Evolutionary conservation across 1,140 invertebrate genomes (phyloP).

Genomic region (Leptestheria dahalacensis): DNA sequence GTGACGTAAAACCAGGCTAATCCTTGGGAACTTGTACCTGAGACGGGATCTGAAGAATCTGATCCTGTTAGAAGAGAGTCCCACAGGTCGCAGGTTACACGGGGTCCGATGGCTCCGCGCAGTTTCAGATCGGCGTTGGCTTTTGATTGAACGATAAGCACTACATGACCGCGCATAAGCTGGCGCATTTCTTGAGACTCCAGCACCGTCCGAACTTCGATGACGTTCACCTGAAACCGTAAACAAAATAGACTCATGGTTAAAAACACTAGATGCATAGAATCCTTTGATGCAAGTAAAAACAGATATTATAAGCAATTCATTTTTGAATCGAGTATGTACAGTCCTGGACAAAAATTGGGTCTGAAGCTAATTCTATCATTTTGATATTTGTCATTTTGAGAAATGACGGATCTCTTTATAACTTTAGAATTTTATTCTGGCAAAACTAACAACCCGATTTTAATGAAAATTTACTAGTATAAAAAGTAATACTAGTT

Average conservation of each 20-base stretch:
- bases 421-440: too few relatives aligned
- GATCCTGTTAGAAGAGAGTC: constrained; percentile 37
- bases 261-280: too few relatives aligned
- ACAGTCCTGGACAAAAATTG: too few relatives aligned
- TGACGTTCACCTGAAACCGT: constrained; percentile 37
- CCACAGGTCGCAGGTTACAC: constrained; percentile 62
- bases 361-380: too few relatives aligned
- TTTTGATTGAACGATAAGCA: constrained; percentile 46
- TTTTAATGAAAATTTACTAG: too few relatives aligned
- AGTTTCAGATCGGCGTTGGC: constrained; percentile 41
- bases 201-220: constrained; percentile 55
- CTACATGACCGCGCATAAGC: constrained; percentile 49
- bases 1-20: constrained; percentile 64
- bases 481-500: too few relatives aligned
- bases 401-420: too few relatives aligned
- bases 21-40: constrained; percentile 31
- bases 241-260: not conserved
- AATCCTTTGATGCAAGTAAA: too few relatives aligned
- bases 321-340: too few relatives aligned
- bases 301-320: too few relatives aligned
- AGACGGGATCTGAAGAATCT: constrained; percentile 18
- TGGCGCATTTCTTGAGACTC: constrained; percentile 49
- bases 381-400: too few relatives aligned
- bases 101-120: constrained; percentile 46
- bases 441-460: too few relatives aligned